phyloP scores from a whole-genome alignment of 1,140 invertebrate species.

The Dryas iulia region DNA sequence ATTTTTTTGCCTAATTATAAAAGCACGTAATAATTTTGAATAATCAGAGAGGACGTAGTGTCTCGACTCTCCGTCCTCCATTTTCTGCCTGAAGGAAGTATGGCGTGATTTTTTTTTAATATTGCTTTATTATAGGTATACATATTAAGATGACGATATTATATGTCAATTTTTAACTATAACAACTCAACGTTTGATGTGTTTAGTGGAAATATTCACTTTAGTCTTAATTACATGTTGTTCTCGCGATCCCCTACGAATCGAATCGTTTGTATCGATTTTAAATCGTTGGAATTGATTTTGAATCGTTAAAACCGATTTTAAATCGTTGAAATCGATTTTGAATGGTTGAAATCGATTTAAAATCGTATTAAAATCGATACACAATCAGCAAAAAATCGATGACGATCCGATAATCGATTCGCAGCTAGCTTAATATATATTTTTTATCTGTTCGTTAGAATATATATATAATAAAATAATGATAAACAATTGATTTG shows the following conservation, averaged over 20 bases:
- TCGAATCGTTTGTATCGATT: too few relatives aligned
- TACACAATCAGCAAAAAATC: background rate
- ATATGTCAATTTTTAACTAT: background rate
- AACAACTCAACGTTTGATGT: background rate
- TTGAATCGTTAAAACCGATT: too few relatives aligned
- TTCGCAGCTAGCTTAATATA: background rate
- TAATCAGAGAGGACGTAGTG: too few relatives aligned
- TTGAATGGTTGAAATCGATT: background rate
- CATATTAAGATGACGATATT: too few relatives aligned
- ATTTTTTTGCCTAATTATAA: too few relatives aligned
- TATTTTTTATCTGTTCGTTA: background rate
- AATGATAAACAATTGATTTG: background rate
- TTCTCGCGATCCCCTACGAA: background rate
- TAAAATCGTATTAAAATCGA: background rate
- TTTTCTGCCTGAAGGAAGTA: too few relatives aligned
- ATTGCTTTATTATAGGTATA: too few relatives aligned
- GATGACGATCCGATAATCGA: background rate
- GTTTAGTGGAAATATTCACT: background rate
- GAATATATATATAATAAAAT: background rate
- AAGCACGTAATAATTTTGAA: too few relatives aligned
- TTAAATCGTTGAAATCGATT: too few relatives aligned
- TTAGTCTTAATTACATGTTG: background rate
- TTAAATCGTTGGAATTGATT: too few relatives aligned
- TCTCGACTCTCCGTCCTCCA: too few relatives aligned
- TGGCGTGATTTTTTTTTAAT: too few relatives aligned